Conservation (phyloP, 2,797 vertebrate genomes). For the Meriones psammophilus region DNA sequence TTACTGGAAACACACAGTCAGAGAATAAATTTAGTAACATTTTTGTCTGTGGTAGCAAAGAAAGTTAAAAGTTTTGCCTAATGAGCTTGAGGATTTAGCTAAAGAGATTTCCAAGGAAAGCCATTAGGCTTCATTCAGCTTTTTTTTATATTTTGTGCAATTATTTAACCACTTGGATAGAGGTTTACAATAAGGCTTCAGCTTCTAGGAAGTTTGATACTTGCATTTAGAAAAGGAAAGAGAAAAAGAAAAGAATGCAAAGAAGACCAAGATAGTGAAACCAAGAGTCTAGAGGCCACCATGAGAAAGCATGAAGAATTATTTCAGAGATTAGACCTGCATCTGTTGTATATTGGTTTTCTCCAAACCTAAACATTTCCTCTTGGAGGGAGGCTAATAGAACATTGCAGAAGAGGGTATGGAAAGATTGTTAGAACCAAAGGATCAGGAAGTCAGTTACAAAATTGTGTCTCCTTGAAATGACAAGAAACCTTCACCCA, state of each 20-base stretch:
- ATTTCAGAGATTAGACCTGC: background rate
- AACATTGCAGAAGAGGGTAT: background rate
- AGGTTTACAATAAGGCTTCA: background rate
- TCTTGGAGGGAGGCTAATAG: background rate
- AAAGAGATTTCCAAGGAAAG: background rate
- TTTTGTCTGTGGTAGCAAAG: background rate
- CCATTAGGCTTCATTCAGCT: background rate
- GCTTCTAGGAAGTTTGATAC: constrained; percentile 26
- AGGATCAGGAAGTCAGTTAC: background rate
- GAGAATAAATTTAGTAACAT: background rate
- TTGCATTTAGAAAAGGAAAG: background rate
- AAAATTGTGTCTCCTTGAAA: background rate
- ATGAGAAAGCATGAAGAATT: background rate
- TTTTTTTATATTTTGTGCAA: background rate
- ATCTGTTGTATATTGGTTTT: background rate
- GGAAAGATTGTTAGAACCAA: background rate
- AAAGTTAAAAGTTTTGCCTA: background rate
- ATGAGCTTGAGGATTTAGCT: background rate
- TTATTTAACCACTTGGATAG: background rate
- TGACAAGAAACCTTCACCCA: background rate
- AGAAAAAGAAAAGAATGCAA: background rate
- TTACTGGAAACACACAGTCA: background rate
- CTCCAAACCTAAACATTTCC: background rate
- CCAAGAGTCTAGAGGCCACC: background rate
- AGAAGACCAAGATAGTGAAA: background rate